Conservation (phyloP, 2,113 vertebrate species). For the Recurvirostra avosetta region DNA sequence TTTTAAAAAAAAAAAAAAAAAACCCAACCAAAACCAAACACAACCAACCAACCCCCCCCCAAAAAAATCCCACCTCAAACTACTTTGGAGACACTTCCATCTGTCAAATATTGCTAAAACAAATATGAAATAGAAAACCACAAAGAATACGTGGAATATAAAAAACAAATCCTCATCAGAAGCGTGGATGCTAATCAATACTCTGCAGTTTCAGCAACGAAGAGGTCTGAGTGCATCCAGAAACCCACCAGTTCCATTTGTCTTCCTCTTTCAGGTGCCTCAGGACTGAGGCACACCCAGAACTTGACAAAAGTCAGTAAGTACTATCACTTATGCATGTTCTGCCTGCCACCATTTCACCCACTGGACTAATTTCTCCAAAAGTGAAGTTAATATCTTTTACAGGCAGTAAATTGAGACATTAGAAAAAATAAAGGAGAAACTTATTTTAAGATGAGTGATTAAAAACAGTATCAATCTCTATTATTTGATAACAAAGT, state of each 20-base stretch:
- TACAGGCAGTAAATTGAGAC: neutral
- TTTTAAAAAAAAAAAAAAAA: no score
- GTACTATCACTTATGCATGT: fast-evolving
- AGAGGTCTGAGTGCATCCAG: neutral
- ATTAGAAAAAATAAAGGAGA: neutral
- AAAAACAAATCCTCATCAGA: neutral
- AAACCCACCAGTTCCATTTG: neutral
- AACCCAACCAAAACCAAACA: neutral
- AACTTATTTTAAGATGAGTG: neutral
- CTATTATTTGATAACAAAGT: neutral
- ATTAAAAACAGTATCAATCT: neutral
- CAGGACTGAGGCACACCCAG: neutral
- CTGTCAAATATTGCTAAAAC: neutral
- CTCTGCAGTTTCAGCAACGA: neutral
- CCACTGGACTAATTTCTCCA: neutral
- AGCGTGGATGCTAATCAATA: neutral
- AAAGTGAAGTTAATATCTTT: neutral
- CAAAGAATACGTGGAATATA: neutral
- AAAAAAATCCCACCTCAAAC: neutral
- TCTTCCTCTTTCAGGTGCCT: neutral
- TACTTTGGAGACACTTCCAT: neutral
- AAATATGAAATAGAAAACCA: neutral
- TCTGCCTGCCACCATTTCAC: neutral
- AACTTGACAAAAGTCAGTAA: neutral
- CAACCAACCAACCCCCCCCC: no score